phyloP scores from a whole-genome alignment of 2,888 invertebrate species.

The Physocephala rufipes region DNA sequence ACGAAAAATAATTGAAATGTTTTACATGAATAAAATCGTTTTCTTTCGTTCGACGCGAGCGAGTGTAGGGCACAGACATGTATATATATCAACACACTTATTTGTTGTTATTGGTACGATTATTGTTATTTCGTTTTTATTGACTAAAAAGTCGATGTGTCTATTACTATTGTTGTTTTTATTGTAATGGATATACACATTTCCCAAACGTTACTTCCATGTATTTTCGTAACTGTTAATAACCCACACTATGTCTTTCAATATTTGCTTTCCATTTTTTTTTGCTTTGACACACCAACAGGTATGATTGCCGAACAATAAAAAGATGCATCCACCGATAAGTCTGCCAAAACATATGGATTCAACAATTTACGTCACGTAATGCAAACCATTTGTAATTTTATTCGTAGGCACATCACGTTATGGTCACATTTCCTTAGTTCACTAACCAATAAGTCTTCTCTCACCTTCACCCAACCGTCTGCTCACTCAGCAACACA shows the following conservation, averaged over 20 bases:
- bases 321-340: not conserved
- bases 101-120: slow-evolving; percentile 28
- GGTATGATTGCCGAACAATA: not conserved
- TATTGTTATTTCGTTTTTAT: slow-evolving; percentile 28
- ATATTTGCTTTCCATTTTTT: slow-evolving; percentile 15
- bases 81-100: no score
- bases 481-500: not conserved
- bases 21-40: no score
- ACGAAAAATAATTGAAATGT: no score
- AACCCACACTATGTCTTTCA: not conserved
- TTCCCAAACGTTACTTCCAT: slow-evolving; percentile 11
- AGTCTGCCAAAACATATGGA: slow-evolving; percentile 18
- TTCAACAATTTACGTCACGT: slow-evolving; percentile 8
- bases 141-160: not conserved
- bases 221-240: not conserved
- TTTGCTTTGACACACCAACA: slow-evolving; percentile 10
- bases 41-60: no score
- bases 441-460: not conserved
- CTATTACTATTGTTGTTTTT: not conserved
- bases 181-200: slow-evolving; percentile 12
- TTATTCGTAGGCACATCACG: slow-evolving; percentile 28
- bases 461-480: not conserved
- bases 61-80: no score
- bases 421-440: not conserved
- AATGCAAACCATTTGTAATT: slow-evolving; percentile 6